Conservation (phyloP, 2,113 vertebrate species). For the Columba janthina region DNA sequence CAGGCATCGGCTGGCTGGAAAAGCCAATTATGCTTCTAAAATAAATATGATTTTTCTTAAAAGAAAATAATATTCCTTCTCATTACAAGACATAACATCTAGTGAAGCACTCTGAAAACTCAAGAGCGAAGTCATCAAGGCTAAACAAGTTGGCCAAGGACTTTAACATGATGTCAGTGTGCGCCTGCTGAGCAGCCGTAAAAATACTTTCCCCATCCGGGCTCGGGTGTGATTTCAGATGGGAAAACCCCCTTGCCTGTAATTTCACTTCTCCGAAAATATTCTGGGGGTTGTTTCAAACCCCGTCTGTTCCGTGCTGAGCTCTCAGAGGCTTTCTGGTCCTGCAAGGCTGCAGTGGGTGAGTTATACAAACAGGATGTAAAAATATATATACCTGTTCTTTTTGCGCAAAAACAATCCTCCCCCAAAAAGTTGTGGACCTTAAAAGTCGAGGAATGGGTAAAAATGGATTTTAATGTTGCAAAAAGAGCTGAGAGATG, state of each 20-base stretch:
- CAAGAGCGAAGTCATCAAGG: neutral
- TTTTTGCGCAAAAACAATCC: neutral
- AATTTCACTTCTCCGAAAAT: neutral
- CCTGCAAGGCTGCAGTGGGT: neutral
- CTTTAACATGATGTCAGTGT: neutral
- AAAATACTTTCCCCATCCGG: neutral
- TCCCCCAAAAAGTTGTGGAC: rapidly evolving
- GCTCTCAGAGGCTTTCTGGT: neutral
- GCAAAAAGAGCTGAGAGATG: neutral
- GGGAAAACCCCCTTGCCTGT: neutral
- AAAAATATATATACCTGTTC: neutral
- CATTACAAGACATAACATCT: neutral
- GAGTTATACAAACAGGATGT: neutral
- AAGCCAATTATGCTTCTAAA: neutral
- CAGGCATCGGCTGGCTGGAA: neutral
- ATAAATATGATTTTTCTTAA: neutral
- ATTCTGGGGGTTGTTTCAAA: neutral
- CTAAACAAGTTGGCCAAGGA: neutral
- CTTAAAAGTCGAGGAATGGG: neutral
- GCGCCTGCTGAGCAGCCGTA: neutral
- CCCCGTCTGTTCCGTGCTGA: neutral
- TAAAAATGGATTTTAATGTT: neutral
- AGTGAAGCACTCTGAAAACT: neutral
- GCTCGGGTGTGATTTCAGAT: neutral
- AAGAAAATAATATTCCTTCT: neutral